Conservation (phyloP, 2,888 invertebrate species). For the Perizoma flavofasciatum region DNA sequence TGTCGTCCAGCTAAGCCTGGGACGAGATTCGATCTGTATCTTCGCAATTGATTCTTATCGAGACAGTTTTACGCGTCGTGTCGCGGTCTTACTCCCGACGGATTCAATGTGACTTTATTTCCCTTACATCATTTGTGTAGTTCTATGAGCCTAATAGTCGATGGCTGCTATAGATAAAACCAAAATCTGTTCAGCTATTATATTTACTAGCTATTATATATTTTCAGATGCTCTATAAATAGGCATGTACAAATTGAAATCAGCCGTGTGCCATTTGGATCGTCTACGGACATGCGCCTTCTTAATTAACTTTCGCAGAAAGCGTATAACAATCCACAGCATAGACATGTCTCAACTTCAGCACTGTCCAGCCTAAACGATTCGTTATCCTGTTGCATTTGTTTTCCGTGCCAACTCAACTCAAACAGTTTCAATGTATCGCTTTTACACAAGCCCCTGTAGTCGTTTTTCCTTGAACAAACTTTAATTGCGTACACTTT, state of each 20-base stretch:
- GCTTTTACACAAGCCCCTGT: constrained; percentile 17
- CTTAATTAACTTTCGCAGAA: constrained; percentile 33
- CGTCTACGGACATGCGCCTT: constrained; percentile 32
- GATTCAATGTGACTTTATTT: constrained; percentile 47
- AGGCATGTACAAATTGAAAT: constrained; percentile 46
- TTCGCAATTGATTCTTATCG: constrained; percentile 73
- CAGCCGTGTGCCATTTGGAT: constrained; percentile 49
- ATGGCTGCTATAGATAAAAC: constrained; percentile 41
- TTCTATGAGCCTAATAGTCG: constrained; percentile 44
- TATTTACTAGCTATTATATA: neutral
- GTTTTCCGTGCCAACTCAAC: constrained; percentile 14
- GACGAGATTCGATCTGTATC: constrained; percentile 70
- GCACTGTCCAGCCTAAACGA: neutral
- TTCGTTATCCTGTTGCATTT: constrained; percentile 17
- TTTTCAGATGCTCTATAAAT: no score
- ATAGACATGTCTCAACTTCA: neutral
- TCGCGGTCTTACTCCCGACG: constrained; percentile 63
- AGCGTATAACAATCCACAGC: neutral
- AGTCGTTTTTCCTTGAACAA: constrained; percentile 30
- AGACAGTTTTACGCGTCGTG: constrained; percentile 77
- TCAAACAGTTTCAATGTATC: constrained; percentile 11
- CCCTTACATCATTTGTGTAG: constrained; percentile 34
- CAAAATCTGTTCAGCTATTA: neutral
- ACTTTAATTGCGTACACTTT: constrained; percentile 41
- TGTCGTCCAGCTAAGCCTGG: constrained; percentile 51